These are phyloP conservation scores for Campaea margaritaria DNA, from an alignment of 2,888 invertebrate genomes.

Conservation along the genomic window DNA sequence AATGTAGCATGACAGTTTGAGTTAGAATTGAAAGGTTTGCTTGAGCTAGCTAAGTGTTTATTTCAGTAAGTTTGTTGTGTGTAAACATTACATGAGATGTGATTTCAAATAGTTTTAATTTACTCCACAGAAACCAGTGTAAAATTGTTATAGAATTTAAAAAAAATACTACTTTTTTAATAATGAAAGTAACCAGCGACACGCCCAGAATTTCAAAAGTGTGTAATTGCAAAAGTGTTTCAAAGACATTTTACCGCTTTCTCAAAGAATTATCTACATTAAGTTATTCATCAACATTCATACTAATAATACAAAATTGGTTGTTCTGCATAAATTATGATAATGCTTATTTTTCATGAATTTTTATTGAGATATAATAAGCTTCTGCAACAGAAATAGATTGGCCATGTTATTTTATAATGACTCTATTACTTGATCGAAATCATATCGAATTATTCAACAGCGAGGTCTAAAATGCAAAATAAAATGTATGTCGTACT, in stretches of 20 bases:
- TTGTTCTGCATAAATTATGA: constrained; percentile 75
- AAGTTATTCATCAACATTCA: constrained; percentile 60
- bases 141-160: too few relatives aligned
- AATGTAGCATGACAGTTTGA: constrained; percentile 4
- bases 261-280: constrained; percentile 56
- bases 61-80: background rate
- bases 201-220: too few relatives aligned
- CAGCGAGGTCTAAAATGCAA: background rate
- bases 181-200: too few relatives aligned
- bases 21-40: constrained; percentile 23
- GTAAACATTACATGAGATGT: too few relatives aligned
- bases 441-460: constrained; percentile 25
- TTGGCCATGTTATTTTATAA: constrained; percentile 8
- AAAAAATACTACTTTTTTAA: too few relatives aligned
- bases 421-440: constrained; percentile 22
- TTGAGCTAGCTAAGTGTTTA: background rate
- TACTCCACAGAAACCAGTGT: too few relatives aligned
- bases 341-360: constrained; percentile 62
- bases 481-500: too few relatives aligned
- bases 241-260: constrained; percentile 40
- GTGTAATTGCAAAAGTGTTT: background rate
- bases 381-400: constrained; percentile 19
- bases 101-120: too few relatives aligned
- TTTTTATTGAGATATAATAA: constrained; percentile 35
- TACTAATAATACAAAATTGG: constrained; percentile 76